Evolutionary conservation across 2,797 vertebrate genomes (phyloP).

Genomic region (Gadopsis bispinosus): DNA sequence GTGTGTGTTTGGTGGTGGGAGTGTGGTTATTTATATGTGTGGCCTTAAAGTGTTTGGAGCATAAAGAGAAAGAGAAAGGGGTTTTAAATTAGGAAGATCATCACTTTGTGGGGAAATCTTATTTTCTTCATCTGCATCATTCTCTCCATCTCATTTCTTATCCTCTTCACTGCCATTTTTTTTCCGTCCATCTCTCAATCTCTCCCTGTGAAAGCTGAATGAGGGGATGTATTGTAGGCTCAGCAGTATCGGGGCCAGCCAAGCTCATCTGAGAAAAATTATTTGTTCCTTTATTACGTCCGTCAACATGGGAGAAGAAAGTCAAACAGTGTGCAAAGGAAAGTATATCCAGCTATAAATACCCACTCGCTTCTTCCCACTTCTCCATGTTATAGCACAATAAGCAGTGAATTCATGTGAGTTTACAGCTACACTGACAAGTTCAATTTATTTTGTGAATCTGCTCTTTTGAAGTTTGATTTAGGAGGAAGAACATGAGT

Average conservation of each 20-base stretch:
- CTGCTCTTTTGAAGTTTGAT: slow-evolving; percentile 5
- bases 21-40: slow-evolving; percentile 30
- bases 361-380: neutral
- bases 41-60: neutral
- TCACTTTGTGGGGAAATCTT: slow-evolving; percentile 40
- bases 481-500: neutral
- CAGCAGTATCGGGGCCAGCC: slow-evolving; percentile 10
- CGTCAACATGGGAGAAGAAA: slow-evolving; percentile 22
- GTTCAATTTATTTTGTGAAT: neutral
- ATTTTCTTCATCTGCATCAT: slow-evolving; percentile 45
- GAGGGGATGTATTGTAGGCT: slow-evolving; percentile 24
- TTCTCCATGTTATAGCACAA: neutral
- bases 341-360: neutral
- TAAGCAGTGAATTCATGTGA: neutral
- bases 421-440: neutral
- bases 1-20: slow-evolving; percentile 10
- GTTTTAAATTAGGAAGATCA: slow-evolving; percentile 48
- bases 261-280: slow-evolving; percentile 32
- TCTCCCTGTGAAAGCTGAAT: slow-evolving; percentile 13
- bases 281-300: slow-evolving; percentile 45
- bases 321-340: slow-evolving; percentile 8
- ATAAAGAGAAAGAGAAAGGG: neutral
- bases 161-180: slow-evolving; percentile 15
- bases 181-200: slow-evolving; percentile 21
- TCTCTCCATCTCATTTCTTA: slow-evolving; percentile 32